Conservation (phyloP, 2,113 vertebrate species). For the Isurus oxyrinchus region DNA sequence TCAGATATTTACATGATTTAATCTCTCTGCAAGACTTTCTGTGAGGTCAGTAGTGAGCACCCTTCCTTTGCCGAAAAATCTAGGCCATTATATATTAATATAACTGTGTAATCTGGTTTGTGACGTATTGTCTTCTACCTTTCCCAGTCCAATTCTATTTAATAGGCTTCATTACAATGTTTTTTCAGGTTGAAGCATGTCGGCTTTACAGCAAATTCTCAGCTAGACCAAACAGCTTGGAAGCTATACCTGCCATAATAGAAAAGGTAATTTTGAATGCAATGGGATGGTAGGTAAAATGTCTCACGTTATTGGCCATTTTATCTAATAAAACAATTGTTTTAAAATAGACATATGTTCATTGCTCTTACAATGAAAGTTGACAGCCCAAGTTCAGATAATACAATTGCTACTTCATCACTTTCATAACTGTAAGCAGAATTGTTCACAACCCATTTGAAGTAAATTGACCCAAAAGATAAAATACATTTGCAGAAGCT, state of each 20-base stretch:
- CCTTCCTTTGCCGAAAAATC: too few species aligned
- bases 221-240: slow-evolving; percentile 74
- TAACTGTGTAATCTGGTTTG: not conserved
- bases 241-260: slow-evolving; percentile 75
- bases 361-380: not conserved
- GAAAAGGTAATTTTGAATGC: slow-evolving; percentile 74
- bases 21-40: not conserved
- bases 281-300: not conserved
- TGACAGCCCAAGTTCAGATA: not conserved
- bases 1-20: not conserved
- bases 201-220: slow-evolving; percentile 88
- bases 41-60: not conserved
- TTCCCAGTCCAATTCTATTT: not conserved
- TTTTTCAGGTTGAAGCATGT: slow-evolving; percentile 80
- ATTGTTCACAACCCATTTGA: not conserved
- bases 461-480: not conserved
- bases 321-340: not conserved
- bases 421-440: not conserved
- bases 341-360: not conserved
- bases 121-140: not conserved
- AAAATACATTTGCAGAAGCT: not conserved
- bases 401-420: not conserved
- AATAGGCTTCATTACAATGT: not conserved
- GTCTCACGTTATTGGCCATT: not conserved
- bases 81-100: not conserved